These are phyloP conservation scores for Hydra vulgaris DNA, from an alignment of 30 jellyfish, hydroid and myxozoan species.

Conservation along the genomic window DNA sequence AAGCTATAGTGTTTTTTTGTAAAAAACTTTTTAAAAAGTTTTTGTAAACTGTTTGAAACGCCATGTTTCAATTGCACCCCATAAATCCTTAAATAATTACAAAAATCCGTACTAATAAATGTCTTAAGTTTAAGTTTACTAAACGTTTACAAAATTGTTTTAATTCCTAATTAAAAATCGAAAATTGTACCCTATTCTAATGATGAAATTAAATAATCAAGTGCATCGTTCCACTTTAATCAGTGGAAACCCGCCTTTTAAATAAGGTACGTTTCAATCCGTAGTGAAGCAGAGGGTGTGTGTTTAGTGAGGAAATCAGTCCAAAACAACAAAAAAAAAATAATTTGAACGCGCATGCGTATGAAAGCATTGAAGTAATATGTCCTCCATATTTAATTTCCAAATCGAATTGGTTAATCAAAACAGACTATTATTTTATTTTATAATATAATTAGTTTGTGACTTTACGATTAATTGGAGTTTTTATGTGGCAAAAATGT, in stretches of 20 bases:
- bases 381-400: constrained; percentile 34
- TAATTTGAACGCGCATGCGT: constrained; percentile 25
- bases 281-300: neutral
- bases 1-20: too few relatives aligned
- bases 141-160: neutral
- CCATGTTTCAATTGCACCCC: too few relatives aligned
- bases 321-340: too few relatives aligned
- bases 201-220: too few relatives aligned
- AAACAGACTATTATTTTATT: neutral
- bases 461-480: neutral
- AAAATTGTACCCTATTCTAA: too few relatives aligned
- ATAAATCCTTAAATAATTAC: too few relatives aligned
- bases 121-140: too few relatives aligned
- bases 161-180: neutral
- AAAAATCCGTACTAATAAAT: too few relatives aligned
- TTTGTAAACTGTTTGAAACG: too few relatives aligned
- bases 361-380: constrained; percentile 3
- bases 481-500: neutral
- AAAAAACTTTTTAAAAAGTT: too few relatives aligned
- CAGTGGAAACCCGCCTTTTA: neutral
- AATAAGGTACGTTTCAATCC: neutral
- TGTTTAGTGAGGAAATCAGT: too few relatives aligned
- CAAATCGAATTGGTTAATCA: neutral
- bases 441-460: too few relatives aligned
- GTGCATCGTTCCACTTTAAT: neutral